phyloP scores from a whole-genome alignment of 2,888 invertebrate genomes.

The Serripes groenlandicus region DNA sequence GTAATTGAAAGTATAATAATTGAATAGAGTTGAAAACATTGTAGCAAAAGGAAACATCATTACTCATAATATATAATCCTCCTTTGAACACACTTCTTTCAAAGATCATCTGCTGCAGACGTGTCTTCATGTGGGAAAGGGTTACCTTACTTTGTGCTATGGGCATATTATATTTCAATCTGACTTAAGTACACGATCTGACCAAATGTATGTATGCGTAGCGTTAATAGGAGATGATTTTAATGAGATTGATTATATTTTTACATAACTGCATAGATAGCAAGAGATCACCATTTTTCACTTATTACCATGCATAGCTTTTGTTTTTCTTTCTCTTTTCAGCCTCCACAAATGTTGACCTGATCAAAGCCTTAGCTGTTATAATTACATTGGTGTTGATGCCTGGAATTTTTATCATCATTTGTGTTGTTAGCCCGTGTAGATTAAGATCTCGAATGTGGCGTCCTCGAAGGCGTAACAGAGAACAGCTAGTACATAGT shows the following conservation, averaged over 20 bases:
- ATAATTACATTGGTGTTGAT: conserved; percentile 73
- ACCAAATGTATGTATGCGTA: too few relatives aligned
- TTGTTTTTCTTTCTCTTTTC: conserved; percentile 52
- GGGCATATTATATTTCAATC: too few relatives aligned
- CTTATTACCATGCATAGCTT: background rate
- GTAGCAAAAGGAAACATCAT: too few relatives aligned
- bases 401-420: conserved; percentile 74
- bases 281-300: background rate
- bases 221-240: background rate
- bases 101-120: too few relatives aligned
- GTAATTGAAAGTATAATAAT: too few relatives aligned
- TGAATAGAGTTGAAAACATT: too few relatives aligned
- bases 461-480: conserved; percentile 71
- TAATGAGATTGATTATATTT: background rate
- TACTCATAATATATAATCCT: too few relatives aligned
- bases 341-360: conserved; percentile 67
- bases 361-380: conserved; percentile 71
- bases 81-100: too few relatives aligned
- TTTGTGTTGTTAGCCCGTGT: conserved; percentile 76
- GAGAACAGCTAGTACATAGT: conserved; percentile 75
- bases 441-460: conserved; percentile 75
- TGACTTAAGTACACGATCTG: too few relatives aligned
- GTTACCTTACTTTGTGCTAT: too few relatives aligned
- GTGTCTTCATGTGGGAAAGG: too few relatives aligned
- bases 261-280: background rate